Evolutionary conservation across 2,888 invertebrate species (phyloP), one percentile per base, ranked within the genome.

Genomic region (Lasioglossum marginatum): DNA sequence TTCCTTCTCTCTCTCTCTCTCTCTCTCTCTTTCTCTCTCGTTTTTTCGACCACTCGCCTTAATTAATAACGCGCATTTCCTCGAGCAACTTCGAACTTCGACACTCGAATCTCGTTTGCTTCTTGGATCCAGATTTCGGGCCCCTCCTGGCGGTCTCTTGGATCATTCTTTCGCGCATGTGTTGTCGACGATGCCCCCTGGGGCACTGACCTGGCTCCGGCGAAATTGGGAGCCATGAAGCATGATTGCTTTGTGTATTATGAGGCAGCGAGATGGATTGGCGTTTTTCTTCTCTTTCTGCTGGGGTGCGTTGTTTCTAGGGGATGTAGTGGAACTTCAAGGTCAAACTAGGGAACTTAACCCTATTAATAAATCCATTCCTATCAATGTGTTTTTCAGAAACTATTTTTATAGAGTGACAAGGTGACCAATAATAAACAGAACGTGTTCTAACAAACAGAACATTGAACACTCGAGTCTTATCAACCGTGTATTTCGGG

Each of bases 31-130:
- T n/a, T n/a, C n/a, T n/a, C 31, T 27, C n/a, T 27, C 4, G 19
- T 48, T 45, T 19, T 37, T 57, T 45, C 27, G 10, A 27, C 5
- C 45, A 43, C 34, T 31, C 34, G 45, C 57, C 31, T 79, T 81
- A 81, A 81, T 81, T 81, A 79, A 78, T 72, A 78, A 79, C 78
- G 63, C 48, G 27, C 16, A 37, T 31, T 73, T 73, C 14, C 48
- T 12, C 27, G n/a, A 40, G n/a, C 19, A 52, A 57, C 52, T 43
- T 52, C 12, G 16, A 19, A 70, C 70, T n/a, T 27, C 57, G 19
- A 37, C 34, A 27, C 57, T 37, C 27, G 14, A 16, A 31, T 40
- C 43, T 40, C n/a, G 23, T 16, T 34, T 71, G n/a, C n/a, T 14
- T 27, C n/a, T 10, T 12, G 12, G 10, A 45, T 8, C 27, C n/a